Percentiles rank a stretch among this genome's conserved stretches.
Evolutionary conservation across 2,113 vertebrate species (phyloP).

Genomic region (Urocynchramus pylzowi): DNA sequence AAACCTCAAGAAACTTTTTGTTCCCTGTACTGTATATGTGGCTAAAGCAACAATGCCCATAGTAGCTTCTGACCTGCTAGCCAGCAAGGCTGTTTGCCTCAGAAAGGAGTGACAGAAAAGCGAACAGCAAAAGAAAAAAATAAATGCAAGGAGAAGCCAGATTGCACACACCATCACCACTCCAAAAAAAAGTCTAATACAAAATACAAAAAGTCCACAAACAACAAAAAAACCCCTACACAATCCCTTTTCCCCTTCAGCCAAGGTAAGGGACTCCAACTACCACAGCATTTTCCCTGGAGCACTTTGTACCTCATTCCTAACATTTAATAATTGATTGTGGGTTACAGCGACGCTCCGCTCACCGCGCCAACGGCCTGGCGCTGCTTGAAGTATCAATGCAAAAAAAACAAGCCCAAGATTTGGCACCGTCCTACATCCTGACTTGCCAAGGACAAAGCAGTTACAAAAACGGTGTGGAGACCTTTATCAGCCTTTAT

Average conservation of each 20-base stretch:
- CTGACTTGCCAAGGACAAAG: constrained; percentile 43
- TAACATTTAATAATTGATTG: constrained; percentile 49
- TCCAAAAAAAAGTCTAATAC: background rate
- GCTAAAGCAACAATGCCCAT: background rate
- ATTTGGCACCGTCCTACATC: background rate
- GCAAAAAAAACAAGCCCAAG: background rate
- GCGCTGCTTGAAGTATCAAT: background rate
- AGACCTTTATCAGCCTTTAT: constrained; percentile 17
- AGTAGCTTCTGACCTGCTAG: background rate
- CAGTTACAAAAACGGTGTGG: background rate
- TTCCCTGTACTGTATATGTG: accelerated
- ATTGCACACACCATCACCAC: background rate
- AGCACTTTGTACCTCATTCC: constrained; percentile 36
- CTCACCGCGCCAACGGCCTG: background rate
- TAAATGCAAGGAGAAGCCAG: background rate
- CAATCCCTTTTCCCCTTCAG: background rate
- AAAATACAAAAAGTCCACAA: background rate
- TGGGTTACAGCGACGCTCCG: background rate
- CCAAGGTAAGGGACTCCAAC: background rate
- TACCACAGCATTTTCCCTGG: background rate
- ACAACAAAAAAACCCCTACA: background rate
- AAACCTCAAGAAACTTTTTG: background rate
- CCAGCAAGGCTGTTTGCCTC: background rate
- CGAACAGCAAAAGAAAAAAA: background rate
- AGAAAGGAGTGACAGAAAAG: background rate